Base-by-base conservation (phyloP, 2,797 vertebrate genomes). In the Helicolenus hilgendorfi region DNA sequence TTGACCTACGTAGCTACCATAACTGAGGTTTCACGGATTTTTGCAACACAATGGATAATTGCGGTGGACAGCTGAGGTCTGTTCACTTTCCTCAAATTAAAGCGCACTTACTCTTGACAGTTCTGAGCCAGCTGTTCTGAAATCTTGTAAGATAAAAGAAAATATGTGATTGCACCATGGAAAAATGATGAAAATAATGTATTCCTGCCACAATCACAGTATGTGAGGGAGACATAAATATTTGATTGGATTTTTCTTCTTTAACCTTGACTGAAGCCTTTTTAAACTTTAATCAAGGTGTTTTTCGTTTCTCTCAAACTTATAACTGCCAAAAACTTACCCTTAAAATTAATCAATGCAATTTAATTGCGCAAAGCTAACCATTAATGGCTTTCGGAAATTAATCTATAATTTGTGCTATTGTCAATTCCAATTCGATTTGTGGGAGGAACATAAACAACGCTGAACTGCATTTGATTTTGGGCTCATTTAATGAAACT, bases 401-500 rank as follows among this genome's bases (percentile, higher is more conserved):
- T 79, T 0, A 55, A 65, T 83, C 70, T 74, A 70, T 74, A 82
- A 86, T 85, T 89, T 60, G 69, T 79, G 33, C 77, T 14, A 68
- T 72, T 88, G 77, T 83, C 79, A 74, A 68, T 68, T 71, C 58
- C 77, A 71, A 58, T 84, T 89, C 24, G 77, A 79, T 91, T 85
- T 87, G 65, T 26, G 59, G n/a, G 11, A 33, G 72, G 45, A 85
- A 84, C 82, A 83, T 84, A 90, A 92, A 89, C 72, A 84, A 83
- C 31, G 65, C 33, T 59, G 62, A 89, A 72, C 56, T 75, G 60
- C 70, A 55, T 86, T 88, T 92, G 81, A 87, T 89, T 93, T 92
- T 94, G 80, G 36, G 27, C 85, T 94, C 74, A 72, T 93, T 94
- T 90, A 89, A 94, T 95, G 69, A 84, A 86, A 84, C 79, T 91